Evolutionary conservation across 2,113 vertebrate species (phyloP).

Genomic region (Actinemys pallida): DNA sequence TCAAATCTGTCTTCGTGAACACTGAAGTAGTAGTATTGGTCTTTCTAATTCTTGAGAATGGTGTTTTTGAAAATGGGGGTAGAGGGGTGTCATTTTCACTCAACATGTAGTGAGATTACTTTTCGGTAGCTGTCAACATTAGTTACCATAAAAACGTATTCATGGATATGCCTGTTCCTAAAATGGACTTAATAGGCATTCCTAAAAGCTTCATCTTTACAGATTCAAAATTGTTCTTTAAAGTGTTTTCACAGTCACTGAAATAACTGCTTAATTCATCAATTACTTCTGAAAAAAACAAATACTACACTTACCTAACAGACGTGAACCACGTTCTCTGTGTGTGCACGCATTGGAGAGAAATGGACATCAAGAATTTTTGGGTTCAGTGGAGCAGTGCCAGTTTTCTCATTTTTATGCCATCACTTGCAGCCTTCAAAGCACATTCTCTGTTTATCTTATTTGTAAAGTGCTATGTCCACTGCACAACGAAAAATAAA

Average conservation of each 20-base stretch:
- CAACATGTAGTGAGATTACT: slow-evolving; percentile 4
- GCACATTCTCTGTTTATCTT: neutral
- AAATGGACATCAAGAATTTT: neutral
- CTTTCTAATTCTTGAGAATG: neutral
- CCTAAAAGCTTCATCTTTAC: slow-evolving; percentile 26
- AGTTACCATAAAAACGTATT: slow-evolving; percentile 44
- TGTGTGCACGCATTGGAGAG: neutral
- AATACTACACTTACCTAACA: neutral
- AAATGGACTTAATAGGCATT: slow-evolving; percentile 33
- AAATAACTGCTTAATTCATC: slow-evolving; percentile 52
- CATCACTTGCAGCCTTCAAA: neutral
- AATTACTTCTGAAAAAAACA: slow-evolving; percentile 26
- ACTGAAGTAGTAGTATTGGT: neutral
- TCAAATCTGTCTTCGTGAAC: neutral
- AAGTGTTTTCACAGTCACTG: slow-evolving; percentile 21
- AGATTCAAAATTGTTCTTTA: slow-evolving; percentile 24
- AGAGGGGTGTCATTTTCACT: slow-evolving; percentile 41
- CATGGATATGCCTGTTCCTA: slow-evolving; percentile 14
- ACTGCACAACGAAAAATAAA: neutral
- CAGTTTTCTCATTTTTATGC: neutral
- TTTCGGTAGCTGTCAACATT: slow-evolving; percentile 39
- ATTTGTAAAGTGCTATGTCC: neutral
- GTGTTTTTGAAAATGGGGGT: neutral
- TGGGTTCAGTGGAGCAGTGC: neutral
- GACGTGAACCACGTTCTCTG: neutral